Conservation (phyloP, 2,113 vertebrate genomes). For the Macquaria ambigua region DNA sequence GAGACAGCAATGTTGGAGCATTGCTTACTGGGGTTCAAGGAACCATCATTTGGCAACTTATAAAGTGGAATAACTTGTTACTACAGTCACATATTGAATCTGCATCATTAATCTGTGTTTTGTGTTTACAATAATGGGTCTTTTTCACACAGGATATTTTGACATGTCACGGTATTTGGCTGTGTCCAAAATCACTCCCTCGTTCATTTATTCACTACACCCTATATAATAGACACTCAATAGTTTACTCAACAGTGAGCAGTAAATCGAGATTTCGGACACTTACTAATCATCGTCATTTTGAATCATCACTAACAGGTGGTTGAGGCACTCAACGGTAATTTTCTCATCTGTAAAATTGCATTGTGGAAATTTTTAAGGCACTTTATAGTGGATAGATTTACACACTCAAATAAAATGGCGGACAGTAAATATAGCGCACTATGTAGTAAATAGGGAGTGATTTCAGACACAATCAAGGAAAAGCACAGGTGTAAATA, state of each 20-base stretch:
- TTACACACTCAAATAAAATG: not conserved
- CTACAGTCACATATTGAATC: not conserved
- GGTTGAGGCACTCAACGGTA: not conserved
- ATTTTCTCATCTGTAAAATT: not conserved
- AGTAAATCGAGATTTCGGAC: not conserved
- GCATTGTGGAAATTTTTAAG: not conserved
- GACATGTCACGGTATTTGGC: not conserved
- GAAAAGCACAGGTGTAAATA: not conserved
- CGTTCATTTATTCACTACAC: not conserved
- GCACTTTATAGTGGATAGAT: not conserved
- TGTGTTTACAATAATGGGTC: not conserved
- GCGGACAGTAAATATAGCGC: not conserved
- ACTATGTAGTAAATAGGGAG: not conserved
- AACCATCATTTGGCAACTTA: not conserved
- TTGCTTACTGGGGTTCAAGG: not conserved
- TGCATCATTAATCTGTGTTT: not conserved
- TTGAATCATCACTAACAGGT: not conserved
- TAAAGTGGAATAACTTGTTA: not conserved
- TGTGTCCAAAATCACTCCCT: not conserved
- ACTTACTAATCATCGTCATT: not conserved
- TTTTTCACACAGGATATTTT: not conserved
- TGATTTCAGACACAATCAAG: not conserved
- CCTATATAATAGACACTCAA: not conserved
- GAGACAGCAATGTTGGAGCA: not conserved
- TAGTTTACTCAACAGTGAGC: too few species aligned